Conservation (phyloP, 2,888 invertebrate genomes). For the Eurois occulta region DNA sequence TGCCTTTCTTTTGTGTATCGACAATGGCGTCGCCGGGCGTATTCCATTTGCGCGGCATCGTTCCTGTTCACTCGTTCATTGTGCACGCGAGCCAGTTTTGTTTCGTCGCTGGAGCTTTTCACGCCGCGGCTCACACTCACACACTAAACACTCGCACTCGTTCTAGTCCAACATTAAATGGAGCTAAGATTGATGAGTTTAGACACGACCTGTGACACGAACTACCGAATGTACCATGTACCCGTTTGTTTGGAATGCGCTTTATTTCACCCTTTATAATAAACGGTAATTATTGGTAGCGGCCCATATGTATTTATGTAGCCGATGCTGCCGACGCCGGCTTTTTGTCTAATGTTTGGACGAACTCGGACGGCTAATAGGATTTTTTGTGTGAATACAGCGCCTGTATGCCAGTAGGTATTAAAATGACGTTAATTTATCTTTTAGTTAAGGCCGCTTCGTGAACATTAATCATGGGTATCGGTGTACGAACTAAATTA, state of each 20-base stretch:
- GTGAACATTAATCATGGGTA: conserved; percentile 78
- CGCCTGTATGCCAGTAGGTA: conserved; percentile 77
- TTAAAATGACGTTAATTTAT: conserved; percentile 85
- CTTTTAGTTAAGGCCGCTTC: conserved; percentile 75
- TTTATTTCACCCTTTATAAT: conserved; percentile 87
- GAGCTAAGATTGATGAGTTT: conserved; percentile 89
- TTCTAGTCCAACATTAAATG: conserved; percentile 87
- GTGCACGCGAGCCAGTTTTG: conserved; percentile 86
- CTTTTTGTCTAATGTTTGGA: conserved; percentile 84
- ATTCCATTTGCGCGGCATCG: conserved; percentile 86
- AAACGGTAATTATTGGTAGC: conserved; percentile 87
- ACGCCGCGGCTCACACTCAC: conserved; percentile 64
- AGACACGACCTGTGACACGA: conserved; percentile 89
- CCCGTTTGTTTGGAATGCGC: conserved; percentile 83
- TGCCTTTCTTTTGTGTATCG: conserved; percentile 89
- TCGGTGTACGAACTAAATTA: conserved; percentile 74
- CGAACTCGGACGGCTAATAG: conserved; percentile 84
- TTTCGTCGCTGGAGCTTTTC: conserved; percentile 81
- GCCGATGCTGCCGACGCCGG: conserved; percentile 78
- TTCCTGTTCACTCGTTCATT: conserved; percentile 79
- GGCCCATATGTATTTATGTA: conserved; percentile 75
- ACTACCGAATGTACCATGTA: conserved; percentile 86
- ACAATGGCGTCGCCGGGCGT: conserved; percentile 86
- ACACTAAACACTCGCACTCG: conserved; percentile 27
- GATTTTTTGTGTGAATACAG: conserved; percentile 81